Percentiles rank a stretch among this genome's conserved stretches.
phyloP scores from a whole-genome alignment of 2,113 vertebrate species.

The Murina feae region DNA sequence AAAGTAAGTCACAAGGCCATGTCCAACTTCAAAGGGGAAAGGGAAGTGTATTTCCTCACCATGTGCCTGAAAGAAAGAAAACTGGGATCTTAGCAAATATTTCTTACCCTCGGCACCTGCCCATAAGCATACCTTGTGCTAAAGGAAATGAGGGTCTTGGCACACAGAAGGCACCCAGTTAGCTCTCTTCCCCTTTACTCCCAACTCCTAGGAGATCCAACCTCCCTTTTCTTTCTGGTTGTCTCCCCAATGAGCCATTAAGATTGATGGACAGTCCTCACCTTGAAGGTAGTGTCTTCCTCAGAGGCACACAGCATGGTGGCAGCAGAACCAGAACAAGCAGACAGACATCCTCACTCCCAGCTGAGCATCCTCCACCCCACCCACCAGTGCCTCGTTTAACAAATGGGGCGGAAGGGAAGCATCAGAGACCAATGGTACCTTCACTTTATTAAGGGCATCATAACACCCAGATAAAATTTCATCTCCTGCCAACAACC shows the following conservation, averaged over 20 bases:
- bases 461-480: constrained; percentile 58
- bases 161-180: background rate
- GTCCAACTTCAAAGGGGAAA: background rate
- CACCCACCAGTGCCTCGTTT: background rate
- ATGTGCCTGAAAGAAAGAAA: background rate
- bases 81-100: background rate
- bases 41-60: background rate
- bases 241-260: background rate
- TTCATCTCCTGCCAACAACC: constrained; percentile 29
- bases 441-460: constrained; percentile 64
- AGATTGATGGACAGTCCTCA: background rate
- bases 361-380: background rate
- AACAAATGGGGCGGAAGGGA: constrained; percentile 44
- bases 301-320: background rate
- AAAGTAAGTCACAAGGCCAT: background rate
- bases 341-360: background rate
- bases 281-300: background rate
- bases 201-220: background rate
- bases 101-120: background rate
- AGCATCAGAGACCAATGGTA: constrained; percentile 18
- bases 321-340: background rate
- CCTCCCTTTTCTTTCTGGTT: background rate
- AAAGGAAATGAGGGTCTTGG: background rate
- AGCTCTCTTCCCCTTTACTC: background rate
- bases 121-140: background rate